A percentile compares a stretch with the other conserved stretches of the same genome.
phyloP scores from a whole-genome alignment of 2,888 invertebrate species.

The Catonia carolina region DNA sequence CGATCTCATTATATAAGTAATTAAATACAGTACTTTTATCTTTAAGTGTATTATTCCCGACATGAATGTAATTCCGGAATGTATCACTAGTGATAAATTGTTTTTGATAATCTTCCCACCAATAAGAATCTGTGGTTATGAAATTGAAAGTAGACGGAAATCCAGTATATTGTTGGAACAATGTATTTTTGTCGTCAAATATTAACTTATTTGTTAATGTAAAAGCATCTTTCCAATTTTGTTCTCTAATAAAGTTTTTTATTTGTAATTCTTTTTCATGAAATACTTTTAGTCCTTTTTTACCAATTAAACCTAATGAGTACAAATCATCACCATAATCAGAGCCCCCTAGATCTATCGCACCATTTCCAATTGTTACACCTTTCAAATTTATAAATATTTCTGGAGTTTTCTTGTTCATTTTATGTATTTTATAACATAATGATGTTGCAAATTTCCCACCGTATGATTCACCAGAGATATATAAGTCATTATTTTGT shows the following conservation, averaged over 20 bases:
- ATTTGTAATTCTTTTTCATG: constrained; percentile 54
- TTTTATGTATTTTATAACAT: constrained; percentile 57
- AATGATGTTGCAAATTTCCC: constrained; percentile 75
- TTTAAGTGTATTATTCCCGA: constrained; percentile 64
- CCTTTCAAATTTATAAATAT: constrained; percentile 68
- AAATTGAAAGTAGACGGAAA: constrained; percentile 69
- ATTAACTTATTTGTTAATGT: constrained; percentile 62
- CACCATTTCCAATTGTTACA: constrained; percentile 70
- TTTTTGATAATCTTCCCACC: constrained; percentile 14
- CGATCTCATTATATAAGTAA: constrained; percentile 65
- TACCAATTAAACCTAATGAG: constrained; percentile 53
- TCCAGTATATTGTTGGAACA: constrained; percentile 61
- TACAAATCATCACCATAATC: constrained; percentile 73
- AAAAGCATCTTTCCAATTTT: constrained; percentile 62
- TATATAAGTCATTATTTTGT: constrained; percentile 67
- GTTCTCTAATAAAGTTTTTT: constrained; percentile 52
- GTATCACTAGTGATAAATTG: background rate
- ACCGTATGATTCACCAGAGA: constrained; percentile 84
- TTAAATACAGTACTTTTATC: constrained; percentile 56
- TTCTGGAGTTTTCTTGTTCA: constrained; percentile 52
- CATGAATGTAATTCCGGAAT: constrained; percentile 52
- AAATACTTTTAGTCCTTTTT: constrained; percentile 54
- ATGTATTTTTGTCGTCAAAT: too few species aligned
- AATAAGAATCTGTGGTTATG: constrained; percentile 47
- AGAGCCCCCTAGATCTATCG: constrained; percentile 71